Evolutionary conservation across 2,888 invertebrate genomes (phyloP).

Genomic region (Drosophila affinis): DNA sequence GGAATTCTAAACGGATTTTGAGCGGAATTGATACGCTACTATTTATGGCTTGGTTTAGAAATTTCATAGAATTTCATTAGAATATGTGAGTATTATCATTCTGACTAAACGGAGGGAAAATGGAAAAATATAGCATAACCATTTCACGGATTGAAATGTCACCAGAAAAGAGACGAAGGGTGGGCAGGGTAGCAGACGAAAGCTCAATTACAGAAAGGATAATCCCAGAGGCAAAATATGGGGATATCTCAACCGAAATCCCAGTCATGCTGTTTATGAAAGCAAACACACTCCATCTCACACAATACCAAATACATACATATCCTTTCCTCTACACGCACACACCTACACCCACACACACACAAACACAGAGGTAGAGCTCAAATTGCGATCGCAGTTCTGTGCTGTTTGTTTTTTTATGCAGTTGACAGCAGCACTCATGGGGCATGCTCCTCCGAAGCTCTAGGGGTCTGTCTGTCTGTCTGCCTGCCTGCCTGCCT

Average conservation of each 20-base stretch:
- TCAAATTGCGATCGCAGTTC: constrained; percentile 41
- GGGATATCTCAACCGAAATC: background rate
- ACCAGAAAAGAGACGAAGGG: no score
- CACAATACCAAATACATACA: no score
- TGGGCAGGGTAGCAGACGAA: no score
- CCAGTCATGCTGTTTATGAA: background rate
- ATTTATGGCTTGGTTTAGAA: no score
- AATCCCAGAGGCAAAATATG: background rate
- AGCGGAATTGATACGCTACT: no score
- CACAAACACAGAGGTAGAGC: background rate
- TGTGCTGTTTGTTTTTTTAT: constrained; percentile 11
- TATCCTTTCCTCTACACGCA: background rate
- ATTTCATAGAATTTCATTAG: no score
- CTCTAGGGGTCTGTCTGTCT: background rate
- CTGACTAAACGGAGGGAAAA: no score
- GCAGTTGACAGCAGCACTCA: constrained; percentile 59
- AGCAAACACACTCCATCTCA: background rate
- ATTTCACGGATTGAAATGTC: no score
- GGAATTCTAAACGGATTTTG: no score
- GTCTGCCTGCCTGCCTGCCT: no score
- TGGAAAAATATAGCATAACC: no score
- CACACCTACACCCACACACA: constrained; percentile 4
- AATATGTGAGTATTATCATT: no score
- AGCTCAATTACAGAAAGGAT: background rate
- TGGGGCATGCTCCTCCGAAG: constrained; percentile 7